These are phyloP conservation scores for Lucilia cuprina DNA, from an alignment of 1,140 invertebrate species.

Conservation along the genomic window DNA sequence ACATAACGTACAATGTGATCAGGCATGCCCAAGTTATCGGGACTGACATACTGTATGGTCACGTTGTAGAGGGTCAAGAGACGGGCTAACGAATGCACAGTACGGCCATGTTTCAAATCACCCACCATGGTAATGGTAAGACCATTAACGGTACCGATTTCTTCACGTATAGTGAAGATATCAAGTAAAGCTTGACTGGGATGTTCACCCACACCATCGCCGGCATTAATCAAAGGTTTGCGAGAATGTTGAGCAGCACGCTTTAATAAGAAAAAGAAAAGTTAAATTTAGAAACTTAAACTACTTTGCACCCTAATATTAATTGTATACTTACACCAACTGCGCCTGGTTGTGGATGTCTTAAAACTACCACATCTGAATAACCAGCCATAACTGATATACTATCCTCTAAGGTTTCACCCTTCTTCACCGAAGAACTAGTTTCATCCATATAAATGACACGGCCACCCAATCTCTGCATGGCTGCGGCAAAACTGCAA, in stretches of 20 bases:
- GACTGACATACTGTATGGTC: conserved; percentile 88
- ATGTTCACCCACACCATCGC: conserved; percentile 98
- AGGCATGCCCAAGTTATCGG: conserved; percentile 89
- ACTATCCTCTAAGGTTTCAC: conserved; percentile 93
- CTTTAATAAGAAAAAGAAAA: conserved; percentile 65
- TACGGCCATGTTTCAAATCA: conserved; percentile 96
- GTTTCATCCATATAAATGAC: conserved; percentile 89
- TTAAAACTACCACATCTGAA: conserved; percentile 89
- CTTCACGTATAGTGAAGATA: conserved; percentile 97
- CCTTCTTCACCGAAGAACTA: conserved; percentile 94
- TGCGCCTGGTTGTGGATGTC: conserved; percentile 93
- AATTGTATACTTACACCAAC: conserved; percentile 73
- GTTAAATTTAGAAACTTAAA: background rate
- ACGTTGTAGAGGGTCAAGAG: conserved; percentile 91
- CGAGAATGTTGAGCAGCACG: conserved; percentile 79
- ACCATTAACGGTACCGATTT: conserved; percentile 97
- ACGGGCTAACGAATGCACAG: conserved; percentile 95
- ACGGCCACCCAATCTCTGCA: conserved; percentile 92
- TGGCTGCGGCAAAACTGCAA: conserved; percentile 95
- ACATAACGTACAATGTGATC: conserved; percentile 83
- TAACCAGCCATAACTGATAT: conserved; percentile 86
- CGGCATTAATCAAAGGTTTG: conserved; percentile 96
- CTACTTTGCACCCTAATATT: background rate
- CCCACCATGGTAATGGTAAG: conserved; percentile 93
- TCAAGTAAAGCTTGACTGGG: conserved; percentile 98